Evolutionary conservation across 2,113 vertebrate species (phyloP), one percentile per base, ranked within the genome.

Genomic region (Acanthochromis polyacanthus): DNA sequence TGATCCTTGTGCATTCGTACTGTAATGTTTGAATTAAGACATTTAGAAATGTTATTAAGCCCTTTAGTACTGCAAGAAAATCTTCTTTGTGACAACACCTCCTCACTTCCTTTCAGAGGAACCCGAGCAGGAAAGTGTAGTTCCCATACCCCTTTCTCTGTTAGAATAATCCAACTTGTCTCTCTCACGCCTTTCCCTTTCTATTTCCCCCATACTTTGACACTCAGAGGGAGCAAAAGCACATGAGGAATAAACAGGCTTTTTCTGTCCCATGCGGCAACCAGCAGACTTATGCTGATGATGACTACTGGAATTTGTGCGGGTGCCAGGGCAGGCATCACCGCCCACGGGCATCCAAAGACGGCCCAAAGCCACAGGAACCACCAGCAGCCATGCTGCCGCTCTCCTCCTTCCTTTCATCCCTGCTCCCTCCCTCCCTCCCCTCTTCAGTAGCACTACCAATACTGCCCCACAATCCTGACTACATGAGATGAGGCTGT

Each of bases 221-320:
- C 64, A 56, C 28, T 63, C 55, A 32, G 19, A 50, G 53, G 88
- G 55, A 75, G 89, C 67, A 65, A 80, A 91, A 68, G 63, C 81
- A 84, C 55, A n/a, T 25, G 50, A 43, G 59, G 88, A 80, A 86
- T 89, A 87, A 92, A 92, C 73, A 53, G 81, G 50, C 69, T 83
- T 86, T 84, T 81, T 77, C 67, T 83, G 78, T 59, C 53, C 32
- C 1, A 36, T 61, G 77, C 40, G 71, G 78, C 62, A 46, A 81
- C 87, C 79, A 53, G 77, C 71, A 76, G 78, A 60, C 87, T 71
- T 84, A 84, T 79, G 82, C 76, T 76, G 86, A 88, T 85, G 89
- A 89, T 92, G 92, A 87, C 87, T 89, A 64, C 79, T 94, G 92
- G 91, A 93, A 93, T 94, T 80, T 91, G 87, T 82, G 88, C 48